Evolutionary conservation across 2,113 vertebrate genomes (phyloP).

Genomic region (mouse (Mus musculus)): GRCm39 chr1:55767001-55767500

Average conservation of each 20-base stretch:
- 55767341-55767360: not conserved
- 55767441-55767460: not conserved
- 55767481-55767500: not conserved
- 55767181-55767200: too few species aligned
- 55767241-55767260: too few species aligned
- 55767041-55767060: not conserved
- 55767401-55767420: not conserved
- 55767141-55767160: too few species aligned
- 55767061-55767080: not conserved
- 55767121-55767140: not conserved
- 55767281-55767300: not conserved
- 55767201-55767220: too few species aligned
- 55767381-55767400: not conserved
- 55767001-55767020: not conserved
- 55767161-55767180: too few species aligned
- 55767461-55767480: not conserved
- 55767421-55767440: not conserved
- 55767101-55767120: too few species aligned
- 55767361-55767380: not conserved
- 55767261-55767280: not conserved
- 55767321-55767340: not conserved
- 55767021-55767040: not conserved
- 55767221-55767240: too few species aligned
- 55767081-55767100: not conserved
- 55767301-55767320: not conserved